phyloP scores from a whole-genome alignment of 2,113 vertebrate species.

The Nematolebias whitei region DNA sequence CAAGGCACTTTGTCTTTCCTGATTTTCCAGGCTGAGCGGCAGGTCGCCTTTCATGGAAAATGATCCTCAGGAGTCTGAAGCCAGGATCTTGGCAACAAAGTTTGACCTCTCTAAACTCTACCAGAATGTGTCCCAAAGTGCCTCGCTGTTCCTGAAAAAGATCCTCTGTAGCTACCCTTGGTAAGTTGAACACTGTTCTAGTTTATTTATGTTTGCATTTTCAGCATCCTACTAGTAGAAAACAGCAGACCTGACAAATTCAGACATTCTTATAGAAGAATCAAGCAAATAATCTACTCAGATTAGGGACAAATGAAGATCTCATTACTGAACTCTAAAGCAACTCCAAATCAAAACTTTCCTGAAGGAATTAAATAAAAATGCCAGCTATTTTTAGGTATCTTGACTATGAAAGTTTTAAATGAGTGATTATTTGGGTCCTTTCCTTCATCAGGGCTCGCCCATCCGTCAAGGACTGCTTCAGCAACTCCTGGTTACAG shows the following conservation, averaged over 20 bases:
- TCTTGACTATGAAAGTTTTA: no score
- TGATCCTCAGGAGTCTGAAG: constrained; percentile 88
- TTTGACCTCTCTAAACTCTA: constrained; percentile 96
- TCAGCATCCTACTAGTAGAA: background rate
- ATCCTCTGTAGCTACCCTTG: constrained; percentile 93
- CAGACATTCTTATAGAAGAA: no score
- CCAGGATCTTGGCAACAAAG: constrained; percentile 89
- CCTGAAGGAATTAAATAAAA: no score
- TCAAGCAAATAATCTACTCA: no score
- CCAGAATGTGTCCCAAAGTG: constrained; percentile 96
- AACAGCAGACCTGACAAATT: no score
- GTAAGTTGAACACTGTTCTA: constrained; percentile 77
- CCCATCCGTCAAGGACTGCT: constrained; percentile 93
- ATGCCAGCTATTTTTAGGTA: no score
- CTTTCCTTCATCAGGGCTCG: constrained; percentile 85
- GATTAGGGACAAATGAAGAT: no score
- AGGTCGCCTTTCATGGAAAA: constrained; percentile 90
- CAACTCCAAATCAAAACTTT: no score
- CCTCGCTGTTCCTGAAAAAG: constrained; percentile 95
- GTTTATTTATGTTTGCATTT: background rate
- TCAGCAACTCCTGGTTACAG: constrained; percentile 94
- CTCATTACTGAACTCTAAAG: no score
- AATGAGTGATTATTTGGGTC: background rate
- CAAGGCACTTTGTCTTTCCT: background rate
- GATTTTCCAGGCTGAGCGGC: constrained; percentile 88